Percentiles rank a stretch among this genome's conserved stretches.
Conservation (phyloP, 2,113 vertebrate species). For the Eptesicus fuscus region DNA sequence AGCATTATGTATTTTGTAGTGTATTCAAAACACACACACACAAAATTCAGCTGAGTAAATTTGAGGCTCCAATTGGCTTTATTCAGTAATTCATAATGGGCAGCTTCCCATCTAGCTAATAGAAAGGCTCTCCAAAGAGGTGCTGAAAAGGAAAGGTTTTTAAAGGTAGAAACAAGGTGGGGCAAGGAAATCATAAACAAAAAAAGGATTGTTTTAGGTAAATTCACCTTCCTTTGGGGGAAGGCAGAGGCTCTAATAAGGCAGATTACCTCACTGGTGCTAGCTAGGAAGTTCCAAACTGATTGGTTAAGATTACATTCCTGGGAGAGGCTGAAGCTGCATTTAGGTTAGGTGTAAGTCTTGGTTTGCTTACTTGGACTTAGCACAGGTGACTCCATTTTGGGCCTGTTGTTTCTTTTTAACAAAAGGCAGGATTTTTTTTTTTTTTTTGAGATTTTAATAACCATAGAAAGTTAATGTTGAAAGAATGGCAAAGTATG, state of each 20-base stretch:
- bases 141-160: background rate
- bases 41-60: background rate
- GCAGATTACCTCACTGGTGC: background rate
- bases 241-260: background rate
- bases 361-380: background rate
- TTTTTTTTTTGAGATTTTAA: slow-evolving; percentile 55
- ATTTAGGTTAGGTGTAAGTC: background rate
- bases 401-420: background rate
- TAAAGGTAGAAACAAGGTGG: background rate
- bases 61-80: background rate
- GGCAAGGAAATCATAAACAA: background rate
- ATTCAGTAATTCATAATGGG: background rate
- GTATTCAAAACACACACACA: background rate
- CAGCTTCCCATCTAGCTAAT: background rate
- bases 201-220: background rate
- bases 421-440: slow-evolving; percentile 43
- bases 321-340: background rate
- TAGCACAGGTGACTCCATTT: background rate
- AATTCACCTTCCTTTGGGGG: background rate
- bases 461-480: slow-evolving; percentile 64
- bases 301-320: background rate
- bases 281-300: background rate
- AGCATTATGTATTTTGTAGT: slow-evolving; percentile 57
- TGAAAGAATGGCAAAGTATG: slow-evolving; percentile 74
- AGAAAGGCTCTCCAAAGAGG: background rate